These are phyloP conservation scores for Clitarchus hookeri DNA, from an alignment of 2,888 invertebrate genomes.

Conservation along the genomic window DNA sequence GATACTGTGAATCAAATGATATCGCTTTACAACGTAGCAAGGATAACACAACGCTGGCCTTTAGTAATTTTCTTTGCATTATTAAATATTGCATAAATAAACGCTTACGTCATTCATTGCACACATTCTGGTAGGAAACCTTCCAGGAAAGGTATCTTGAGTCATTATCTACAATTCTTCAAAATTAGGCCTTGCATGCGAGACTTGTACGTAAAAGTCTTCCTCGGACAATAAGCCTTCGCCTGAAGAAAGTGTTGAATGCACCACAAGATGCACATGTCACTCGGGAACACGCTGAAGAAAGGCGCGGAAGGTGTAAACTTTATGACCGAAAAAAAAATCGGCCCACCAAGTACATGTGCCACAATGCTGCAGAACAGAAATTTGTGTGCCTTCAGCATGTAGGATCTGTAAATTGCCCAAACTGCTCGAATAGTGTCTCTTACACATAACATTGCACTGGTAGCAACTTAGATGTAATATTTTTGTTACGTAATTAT, in stretches of 20 bases:
- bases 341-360: background rate
- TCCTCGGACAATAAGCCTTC: background rate
- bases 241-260: background rate
- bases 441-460: background rate
- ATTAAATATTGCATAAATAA: background rate
- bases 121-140: background rate
- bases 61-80: background rate
- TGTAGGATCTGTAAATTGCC: background rate
- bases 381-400: background rate
- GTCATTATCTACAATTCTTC: background rate
- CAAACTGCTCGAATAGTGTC: background rate
- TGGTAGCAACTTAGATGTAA: no score
- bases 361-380: background rate
- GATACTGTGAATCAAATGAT: slow-evolving; percentile 33
- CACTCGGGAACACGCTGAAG: background rate
- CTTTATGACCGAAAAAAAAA: no score
- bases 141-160: background rate
- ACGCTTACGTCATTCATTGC: background rate
- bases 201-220: no score
- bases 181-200: no score
- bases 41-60: background rate
- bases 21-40: slow-evolving; percentile 28
- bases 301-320: background rate
- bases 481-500: no score
- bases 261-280: background rate